phyloP scores from a whole-genome alignment of 2,113 vertebrate genomes.

The Siphamia tubifer region DNA sequence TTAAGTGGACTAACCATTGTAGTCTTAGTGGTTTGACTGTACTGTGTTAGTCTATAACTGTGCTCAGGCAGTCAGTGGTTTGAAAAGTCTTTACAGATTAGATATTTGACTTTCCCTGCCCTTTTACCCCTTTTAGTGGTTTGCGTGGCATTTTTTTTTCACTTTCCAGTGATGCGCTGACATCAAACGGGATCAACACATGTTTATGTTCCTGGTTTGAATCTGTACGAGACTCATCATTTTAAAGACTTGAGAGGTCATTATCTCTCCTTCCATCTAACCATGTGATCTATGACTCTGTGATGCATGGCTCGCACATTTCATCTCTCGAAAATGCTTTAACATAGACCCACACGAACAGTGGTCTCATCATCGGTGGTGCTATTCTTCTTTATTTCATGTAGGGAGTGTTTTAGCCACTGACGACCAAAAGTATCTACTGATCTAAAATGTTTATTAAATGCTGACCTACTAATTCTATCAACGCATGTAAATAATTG shows the following conservation, averaged over 20 bases:
- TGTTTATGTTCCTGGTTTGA: constrained; percentile 72
- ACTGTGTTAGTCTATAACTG: constrained; percentile 37
- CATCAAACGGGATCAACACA: constrained; percentile 70
- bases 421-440: no score
- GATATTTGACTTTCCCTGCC: constrained; percentile 54
- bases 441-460: no score
- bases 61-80: constrained; percentile 48
- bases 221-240: constrained; percentile 59
- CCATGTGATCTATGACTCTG: constrained; percentile 46
- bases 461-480: no score
- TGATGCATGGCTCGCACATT: neutral
- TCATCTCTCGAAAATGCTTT: constrained; percentile 29
- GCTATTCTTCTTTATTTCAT: no score
- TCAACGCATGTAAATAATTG: no score
- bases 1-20: constrained; percentile 40
- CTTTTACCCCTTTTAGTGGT: constrained; percentile 64
- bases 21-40: constrained; percentile 42
- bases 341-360: constrained; percentile 28
- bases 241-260: constrained; percentile 60
- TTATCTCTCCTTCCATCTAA: constrained; percentile 70
- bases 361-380: neutral
- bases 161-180: constrained; percentile 43
- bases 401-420: no score
- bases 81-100: constrained; percentile 52
- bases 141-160: constrained; percentile 48